phyloP scores from a whole-genome alignment of 2,113 vertebrate genomes.

The Tragulus kanchil region DNA sequence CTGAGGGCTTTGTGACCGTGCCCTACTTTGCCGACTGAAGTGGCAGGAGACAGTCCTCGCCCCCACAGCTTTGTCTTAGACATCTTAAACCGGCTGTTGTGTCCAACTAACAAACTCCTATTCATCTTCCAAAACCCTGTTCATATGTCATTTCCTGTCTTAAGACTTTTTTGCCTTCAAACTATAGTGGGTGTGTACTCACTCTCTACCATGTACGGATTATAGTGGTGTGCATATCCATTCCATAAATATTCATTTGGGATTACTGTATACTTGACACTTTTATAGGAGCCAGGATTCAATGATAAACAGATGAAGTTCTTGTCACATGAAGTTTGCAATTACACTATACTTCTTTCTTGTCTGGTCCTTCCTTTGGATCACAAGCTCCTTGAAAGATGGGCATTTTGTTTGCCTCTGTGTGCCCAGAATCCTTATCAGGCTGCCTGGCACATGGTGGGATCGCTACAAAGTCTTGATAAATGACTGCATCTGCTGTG shows the following conservation, averaged over 20 bases:
- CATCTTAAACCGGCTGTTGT: not conserved
- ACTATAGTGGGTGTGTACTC: not conserved
- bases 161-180: not conserved
- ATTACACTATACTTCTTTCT: not conserved
- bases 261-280: not conserved
- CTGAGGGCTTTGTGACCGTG: not conserved
- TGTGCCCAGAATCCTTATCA: not conserved
- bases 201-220: not conserved
- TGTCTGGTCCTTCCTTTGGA: not conserved
- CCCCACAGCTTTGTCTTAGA: not conserved
- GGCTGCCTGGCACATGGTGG: not conserved
- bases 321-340: not conserved
- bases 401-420: not conserved
- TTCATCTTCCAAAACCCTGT: not conserved
- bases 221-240: accelerated
- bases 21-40: not conserved
- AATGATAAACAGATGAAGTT: not conserved
- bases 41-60: not conserved
- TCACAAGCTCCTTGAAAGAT: not conserved
- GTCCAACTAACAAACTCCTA: not conserved
- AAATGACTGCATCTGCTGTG: not conserved
- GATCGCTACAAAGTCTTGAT: not conserved
- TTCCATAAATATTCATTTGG: not conserved
- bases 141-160: not conserved
- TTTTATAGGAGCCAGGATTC: not conserved